Evolutionary conservation across 92 coral and sea anemone species (phyloP).

Genomic region (Epizoanthus stellaris): DNA sequence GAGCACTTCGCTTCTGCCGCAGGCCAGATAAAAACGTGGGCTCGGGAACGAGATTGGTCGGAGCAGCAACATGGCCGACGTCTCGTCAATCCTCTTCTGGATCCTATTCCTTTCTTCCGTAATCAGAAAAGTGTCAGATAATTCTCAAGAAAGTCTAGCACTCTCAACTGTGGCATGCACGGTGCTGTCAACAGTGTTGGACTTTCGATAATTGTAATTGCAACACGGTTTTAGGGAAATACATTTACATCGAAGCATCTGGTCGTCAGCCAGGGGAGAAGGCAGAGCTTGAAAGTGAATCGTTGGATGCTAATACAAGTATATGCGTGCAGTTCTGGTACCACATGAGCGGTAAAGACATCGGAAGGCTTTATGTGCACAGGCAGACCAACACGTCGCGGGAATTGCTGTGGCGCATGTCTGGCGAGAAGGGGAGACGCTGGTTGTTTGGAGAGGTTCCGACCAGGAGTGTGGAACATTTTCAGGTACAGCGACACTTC

Average conservation of each 20-base stretch:
- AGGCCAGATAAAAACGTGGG: no score
- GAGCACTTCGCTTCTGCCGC: no score
- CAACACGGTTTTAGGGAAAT: slow-evolving; percentile 57
- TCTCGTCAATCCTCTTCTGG: neutral
- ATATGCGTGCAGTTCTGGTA: slow-evolving; percentile 85
- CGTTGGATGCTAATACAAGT: slow-evolving; percentile 45
- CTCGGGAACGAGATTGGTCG: no score
- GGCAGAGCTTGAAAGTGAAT: slow-evolving; percentile 57
- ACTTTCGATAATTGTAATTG: no score
- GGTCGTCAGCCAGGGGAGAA: slow-evolving; percentile 53
- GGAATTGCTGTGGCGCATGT: slow-evolving; percentile 59
- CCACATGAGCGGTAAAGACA: slow-evolving; percentile 79
- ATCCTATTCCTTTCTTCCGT: no score
- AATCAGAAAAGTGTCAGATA: no score
- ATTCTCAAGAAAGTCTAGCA: no score
- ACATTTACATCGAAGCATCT: slow-evolving; percentile 75
- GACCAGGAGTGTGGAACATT: neutral
- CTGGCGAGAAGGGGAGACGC: slow-evolving; percentile 59
- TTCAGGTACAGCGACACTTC: neutral
- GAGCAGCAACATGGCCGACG: neutral
- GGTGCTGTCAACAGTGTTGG: no score
- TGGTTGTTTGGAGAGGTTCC: slow-evolving; percentile 83
- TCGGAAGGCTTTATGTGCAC: slow-evolving; percentile 61
- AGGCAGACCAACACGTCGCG: slow-evolving; percentile 52
- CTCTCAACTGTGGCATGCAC: no score